Evolutionary conservation across 2,797 vertebrate genomes (phyloP).

Genomic region (Macroramphosus scolopax): DNA sequence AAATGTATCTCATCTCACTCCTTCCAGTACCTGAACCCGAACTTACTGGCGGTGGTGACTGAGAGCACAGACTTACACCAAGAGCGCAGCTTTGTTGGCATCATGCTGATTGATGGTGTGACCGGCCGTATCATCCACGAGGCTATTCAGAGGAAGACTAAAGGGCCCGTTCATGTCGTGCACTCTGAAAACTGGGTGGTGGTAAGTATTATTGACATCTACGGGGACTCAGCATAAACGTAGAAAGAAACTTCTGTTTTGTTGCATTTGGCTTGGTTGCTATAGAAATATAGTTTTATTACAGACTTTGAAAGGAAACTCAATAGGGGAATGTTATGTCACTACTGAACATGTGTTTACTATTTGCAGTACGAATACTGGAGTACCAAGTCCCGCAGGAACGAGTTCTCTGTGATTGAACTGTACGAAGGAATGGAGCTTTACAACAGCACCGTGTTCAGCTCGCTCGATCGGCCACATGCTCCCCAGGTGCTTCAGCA

Average conservation of each 20-base stretch:
- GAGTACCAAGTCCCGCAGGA: slow-evolving; percentile 95
- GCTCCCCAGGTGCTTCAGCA: slow-evolving; percentile 94
- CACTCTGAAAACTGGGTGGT: slow-evolving; percentile 99
- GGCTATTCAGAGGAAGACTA: slow-evolving; percentile 91
- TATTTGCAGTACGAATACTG: slow-evolving; percentile 90
- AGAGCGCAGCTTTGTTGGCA: slow-evolving; percentile 91
- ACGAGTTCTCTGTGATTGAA: slow-evolving; percentile 92
- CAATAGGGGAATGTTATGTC: not conserved
- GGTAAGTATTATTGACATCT: slow-evolving; percentile 75
- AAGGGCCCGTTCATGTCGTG: slow-evolving; percentile 90
- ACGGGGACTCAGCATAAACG: not conserved
- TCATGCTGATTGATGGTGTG: slow-evolving; percentile 91
- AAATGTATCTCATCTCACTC: not conserved
- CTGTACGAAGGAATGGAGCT: slow-evolving; percentile 95
- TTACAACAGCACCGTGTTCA: slow-evolving; percentile 97
- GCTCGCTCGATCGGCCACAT: slow-evolving; percentile 91
- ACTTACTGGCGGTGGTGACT: slow-evolving; percentile 91
- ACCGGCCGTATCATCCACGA: slow-evolving; percentile 95
- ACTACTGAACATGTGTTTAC: slow-evolving; percentile 2
- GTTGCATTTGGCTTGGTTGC: no score
- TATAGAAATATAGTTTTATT: no score
- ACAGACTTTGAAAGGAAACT: no score
- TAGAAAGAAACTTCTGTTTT: no score
- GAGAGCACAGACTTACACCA: slow-evolving; percentile 91
- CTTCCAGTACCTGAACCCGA: slow-evolving; percentile 92